phyloP scores from a whole-genome alignment of 2,113 vertebrate species.

The Atrichornis clamosus region DNA sequence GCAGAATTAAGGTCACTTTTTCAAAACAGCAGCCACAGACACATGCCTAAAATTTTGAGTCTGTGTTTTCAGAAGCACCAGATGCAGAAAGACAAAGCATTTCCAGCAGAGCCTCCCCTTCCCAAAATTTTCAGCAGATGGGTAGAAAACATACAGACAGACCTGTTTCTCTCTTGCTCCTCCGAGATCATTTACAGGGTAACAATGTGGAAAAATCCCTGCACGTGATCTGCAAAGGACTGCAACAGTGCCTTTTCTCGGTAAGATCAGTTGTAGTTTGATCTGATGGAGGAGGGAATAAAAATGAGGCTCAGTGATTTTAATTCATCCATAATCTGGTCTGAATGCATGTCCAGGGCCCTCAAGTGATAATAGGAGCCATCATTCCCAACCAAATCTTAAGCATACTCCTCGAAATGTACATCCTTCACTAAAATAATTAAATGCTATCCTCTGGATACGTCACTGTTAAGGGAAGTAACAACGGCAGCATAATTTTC shows the following conservation, averaged over 20 bases:
- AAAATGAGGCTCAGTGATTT: not conserved
- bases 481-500: not conserved
- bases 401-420: not conserved
- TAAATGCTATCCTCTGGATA: not conserved
- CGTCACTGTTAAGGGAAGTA: fast-evolving
- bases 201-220: not conserved
- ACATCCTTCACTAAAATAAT: not conserved
- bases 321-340: not conserved
- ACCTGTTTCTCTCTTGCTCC: not conserved
- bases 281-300: not conserved
- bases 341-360: not conserved
- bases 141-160: not conserved
- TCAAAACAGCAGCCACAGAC: not conserved
- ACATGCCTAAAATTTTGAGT: not conserved
- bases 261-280: not conserved
- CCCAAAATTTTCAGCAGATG: not conserved
- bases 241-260: not conserved
- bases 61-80: fast-evolving
- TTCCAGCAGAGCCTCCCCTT: not conserved
- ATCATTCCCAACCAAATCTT: not conserved
- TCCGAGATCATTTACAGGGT: not conserved
- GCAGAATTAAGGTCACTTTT: not conserved
- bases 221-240: fast-evolving
- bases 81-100: not conserved
- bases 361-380: not conserved